phyloP scores from a whole-genome alignment of 2,888 invertebrate species.

The Cosmia pyralina region DNA sequence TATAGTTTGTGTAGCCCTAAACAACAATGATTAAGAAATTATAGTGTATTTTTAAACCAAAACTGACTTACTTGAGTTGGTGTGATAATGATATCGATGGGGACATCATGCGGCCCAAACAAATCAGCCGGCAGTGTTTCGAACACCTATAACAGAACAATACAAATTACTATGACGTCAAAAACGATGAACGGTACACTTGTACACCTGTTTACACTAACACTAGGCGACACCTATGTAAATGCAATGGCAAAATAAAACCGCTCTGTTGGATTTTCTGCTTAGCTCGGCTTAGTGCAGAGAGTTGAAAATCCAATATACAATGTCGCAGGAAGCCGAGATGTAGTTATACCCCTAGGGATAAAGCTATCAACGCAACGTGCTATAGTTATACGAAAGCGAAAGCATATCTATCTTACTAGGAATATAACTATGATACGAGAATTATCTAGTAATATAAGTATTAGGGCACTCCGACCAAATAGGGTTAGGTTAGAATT shows the following conservation, averaged over 20 bases:
- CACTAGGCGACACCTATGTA: not conserved
- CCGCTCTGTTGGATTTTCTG: too few relatives aligned
- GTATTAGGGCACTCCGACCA: too few relatives aligned
- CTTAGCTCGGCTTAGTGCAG: not conserved
- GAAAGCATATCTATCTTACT: too few relatives aligned
- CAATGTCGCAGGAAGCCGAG: too few relatives aligned
- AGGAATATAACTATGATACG: too few relatives aligned
- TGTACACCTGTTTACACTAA: slow-evolving; percentile 1
- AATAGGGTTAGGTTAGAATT: too few relatives aligned
- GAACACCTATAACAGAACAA: slow-evolving; percentile 88
- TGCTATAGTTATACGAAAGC: too few relatives aligned
- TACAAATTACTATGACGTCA: slow-evolving; percentile 13
- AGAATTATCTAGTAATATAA: too few relatives aligned
- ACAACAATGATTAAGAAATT: too few relatives aligned
- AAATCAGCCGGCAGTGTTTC: slow-evolving; percentile 93
- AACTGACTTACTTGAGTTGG: slow-evolving; percentile 92
- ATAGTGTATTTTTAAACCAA: not conserved
- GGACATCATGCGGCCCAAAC: slow-evolving; percentile 95
- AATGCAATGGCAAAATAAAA: not conserved
- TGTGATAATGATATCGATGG: slow-evolving; percentile 96
- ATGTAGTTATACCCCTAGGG: too few relatives aligned
- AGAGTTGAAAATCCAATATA: not conserved
- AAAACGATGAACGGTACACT: not conserved
- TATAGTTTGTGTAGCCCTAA: too few relatives aligned
- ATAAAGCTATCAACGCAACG: too few relatives aligned